Evolutionary conservation across 35 echinoderm and acorn worm species (phyloP).

Genomic region (Diadema setosum): DNA sequence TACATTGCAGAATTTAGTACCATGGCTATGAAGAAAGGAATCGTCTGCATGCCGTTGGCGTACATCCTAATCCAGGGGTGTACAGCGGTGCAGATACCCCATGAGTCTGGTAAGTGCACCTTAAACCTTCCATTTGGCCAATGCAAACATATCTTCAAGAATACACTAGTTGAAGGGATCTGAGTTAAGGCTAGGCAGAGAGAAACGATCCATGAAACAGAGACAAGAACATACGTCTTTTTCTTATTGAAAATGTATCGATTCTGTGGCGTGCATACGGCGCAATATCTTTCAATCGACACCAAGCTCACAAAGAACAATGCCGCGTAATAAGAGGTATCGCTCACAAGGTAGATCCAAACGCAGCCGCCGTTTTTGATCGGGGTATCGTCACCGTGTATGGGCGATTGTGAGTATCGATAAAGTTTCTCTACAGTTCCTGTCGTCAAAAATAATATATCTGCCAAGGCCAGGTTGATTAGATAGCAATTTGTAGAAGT

Average conservation of each 20-base stretch:
- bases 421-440: constrained; percentile 42
- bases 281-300: constrained; percentile 58
- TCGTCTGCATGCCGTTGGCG: constrained; percentile 28
- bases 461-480: constrained; percentile 52
- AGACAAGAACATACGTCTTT: not conserved
- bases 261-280: constrained; percentile 49
- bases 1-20: constrained; percentile 22
- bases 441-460: constrained; percentile 29
- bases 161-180: not conserved
- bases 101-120: not conserved
- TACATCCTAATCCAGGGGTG: not conserved
- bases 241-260: constrained; percentile 8
- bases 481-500: constrained; percentile 59
- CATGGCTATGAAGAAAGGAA: constrained; percentile 43
- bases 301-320: constrained; percentile 53
- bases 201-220: constrained; percentile 16
- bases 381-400: constrained; percentile 35
- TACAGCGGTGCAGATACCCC: not conserved
- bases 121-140: not conserved
- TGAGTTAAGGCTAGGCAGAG: constrained; percentile 12
- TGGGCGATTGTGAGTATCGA: constrained; percentile 12
- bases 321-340: constrained; percentile 49
- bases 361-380: constrained; percentile 18
- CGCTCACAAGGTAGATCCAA: constrained; percentile 23
- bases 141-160: not conserved